A percentile compares a stretch with the other conserved stretches of the same genome.
phyloP scores from a whole-genome alignment of 2,797 vertebrate genomes.

The Enteromius afrohamiltoni region DNA sequence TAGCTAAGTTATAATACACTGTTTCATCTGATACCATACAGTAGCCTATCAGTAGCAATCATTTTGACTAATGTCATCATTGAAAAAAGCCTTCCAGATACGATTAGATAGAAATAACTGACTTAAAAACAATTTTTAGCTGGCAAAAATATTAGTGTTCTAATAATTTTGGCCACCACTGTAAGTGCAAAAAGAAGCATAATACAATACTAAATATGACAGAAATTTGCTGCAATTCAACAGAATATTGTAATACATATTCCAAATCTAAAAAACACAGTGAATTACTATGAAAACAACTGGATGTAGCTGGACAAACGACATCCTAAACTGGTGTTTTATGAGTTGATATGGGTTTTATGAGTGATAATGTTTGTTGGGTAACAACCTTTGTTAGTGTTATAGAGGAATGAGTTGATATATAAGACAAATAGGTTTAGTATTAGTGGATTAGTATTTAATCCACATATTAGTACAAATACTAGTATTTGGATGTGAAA shows the following conservation, averaged over 20 bases:
- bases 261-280: neutral
- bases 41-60: neutral
- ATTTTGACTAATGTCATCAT: neutral
- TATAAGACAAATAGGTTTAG: neutral
- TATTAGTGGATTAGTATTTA: neutral
- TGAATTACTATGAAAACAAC: neutral
- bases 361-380: neutral
- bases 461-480: too few relatives aligned
- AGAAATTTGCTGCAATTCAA: neutral
- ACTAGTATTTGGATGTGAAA: neutral
- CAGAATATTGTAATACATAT: neutral
- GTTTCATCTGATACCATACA: neutral
- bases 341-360: neutral
- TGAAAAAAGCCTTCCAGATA: neutral
- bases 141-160: too few relatives aligned
- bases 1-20: neutral
- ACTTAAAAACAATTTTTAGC: too few relatives aligned
- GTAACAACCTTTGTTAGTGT: neutral
- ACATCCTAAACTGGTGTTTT: neutral
- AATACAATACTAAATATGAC: neutral
- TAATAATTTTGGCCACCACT: too few relatives aligned
- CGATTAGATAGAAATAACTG: too few relatives aligned
- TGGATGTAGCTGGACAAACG: too few relatives aligned
- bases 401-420: neutral
- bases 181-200: neutral